A percentile compares a stretch with the other conserved stretches of the same genome.
These are phyloP conservation scores for Dastarcus helophoroides DNA, from an alignment of 2,888 invertebrate genomes.

Conservation along the genomic window DNA sequence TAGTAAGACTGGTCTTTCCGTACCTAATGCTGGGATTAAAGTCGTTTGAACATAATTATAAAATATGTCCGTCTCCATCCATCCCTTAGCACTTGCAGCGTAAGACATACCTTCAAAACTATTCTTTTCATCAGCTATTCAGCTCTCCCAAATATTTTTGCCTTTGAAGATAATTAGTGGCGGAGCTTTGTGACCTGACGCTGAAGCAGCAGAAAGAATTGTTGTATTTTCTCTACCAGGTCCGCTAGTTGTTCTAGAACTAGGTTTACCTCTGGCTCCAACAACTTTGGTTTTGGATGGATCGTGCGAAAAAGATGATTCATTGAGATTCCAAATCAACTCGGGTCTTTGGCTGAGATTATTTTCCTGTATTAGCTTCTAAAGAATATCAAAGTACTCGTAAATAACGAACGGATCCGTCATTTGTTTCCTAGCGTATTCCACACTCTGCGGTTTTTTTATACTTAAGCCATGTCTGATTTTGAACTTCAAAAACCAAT, in stretches of 20 bases:
- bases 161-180: slow-evolving; percentile 17
- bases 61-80: slow-evolving; percentile 27
- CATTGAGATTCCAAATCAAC: slow-evolving; percentile 20
- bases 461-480: slow-evolving; percentile 21
- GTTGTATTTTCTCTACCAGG: slow-evolving; percentile 13
- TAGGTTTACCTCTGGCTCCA: slow-evolving; percentile 9
- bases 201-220: slow-evolving; percentile 10
- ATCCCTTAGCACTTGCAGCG: slow-evolving; percentile 12
- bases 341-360: slow-evolving; percentile 13
- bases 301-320: slow-evolving; percentile 11
- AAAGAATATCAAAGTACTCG: slow-evolving; percentile 14
- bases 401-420: slow-evolving; percentile 19
- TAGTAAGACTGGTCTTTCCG: slow-evolving; percentile 23
- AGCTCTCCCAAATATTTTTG: slow-evolving; percentile 24
- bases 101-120: slow-evolving; percentile 13
- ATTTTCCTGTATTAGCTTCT: slow-evolving; percentile 10
- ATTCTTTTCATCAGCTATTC: slow-evolving; percentile 14
- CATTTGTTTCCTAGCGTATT: slow-evolving; percentile 21
- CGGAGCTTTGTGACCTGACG: slow-evolving; percentile 14
- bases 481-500: slow-evolving; percentile 20
- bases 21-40: slow-evolving; percentile 20
- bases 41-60: slow-evolving; percentile 23
- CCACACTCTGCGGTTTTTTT: slow-evolving; percentile 28
- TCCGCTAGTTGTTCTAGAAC: slow-evolving; percentile 8
- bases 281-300: slow-evolving; percentile 15